Conservation (phyloP, 2,888 invertebrate species). For the Amiota mariae region DNA sequence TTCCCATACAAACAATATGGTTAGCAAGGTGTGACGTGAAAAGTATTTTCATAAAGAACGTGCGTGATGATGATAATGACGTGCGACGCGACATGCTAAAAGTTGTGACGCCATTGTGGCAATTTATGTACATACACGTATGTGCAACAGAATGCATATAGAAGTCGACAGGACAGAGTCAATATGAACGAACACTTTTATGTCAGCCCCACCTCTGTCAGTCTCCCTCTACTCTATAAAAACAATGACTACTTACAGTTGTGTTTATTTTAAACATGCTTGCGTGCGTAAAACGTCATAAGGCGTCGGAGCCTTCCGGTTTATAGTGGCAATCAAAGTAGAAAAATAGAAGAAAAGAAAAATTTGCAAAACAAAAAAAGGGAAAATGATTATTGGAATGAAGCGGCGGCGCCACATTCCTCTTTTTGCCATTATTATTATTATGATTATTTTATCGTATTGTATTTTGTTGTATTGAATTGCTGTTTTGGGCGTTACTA, state of each 20-base stretch:
- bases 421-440: too few species aligned
- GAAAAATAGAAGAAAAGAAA: conserved; percentile 3
- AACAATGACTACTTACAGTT: background rate
- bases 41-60: too few species aligned
- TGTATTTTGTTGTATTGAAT: too few species aligned
- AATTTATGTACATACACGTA: conserved; percentile 37
- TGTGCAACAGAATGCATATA: background rate
- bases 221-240: background rate
- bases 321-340: background rate
- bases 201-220: background rate
- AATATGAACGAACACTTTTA: background rate
- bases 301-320: conserved; percentile 12
- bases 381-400: too few species aligned
- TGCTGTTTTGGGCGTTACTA: too few species aligned
- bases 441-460: too few species aligned
- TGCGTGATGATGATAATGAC: conserved; percentile 38
- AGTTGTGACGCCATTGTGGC: conserved; percentile 53
- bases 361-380: background rate
- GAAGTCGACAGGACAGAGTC: background rate
- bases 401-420: too few species aligned
- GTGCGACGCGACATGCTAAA: conserved; percentile 51
- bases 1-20: background rate
- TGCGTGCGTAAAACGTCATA: conserved; percentile 1
- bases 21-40: conserved; percentile 31
- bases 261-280: too few species aligned